phyloP scores from a whole-genome alignment of 2,113 vertebrate species.

The Halcyon senegalensis region DNA sequence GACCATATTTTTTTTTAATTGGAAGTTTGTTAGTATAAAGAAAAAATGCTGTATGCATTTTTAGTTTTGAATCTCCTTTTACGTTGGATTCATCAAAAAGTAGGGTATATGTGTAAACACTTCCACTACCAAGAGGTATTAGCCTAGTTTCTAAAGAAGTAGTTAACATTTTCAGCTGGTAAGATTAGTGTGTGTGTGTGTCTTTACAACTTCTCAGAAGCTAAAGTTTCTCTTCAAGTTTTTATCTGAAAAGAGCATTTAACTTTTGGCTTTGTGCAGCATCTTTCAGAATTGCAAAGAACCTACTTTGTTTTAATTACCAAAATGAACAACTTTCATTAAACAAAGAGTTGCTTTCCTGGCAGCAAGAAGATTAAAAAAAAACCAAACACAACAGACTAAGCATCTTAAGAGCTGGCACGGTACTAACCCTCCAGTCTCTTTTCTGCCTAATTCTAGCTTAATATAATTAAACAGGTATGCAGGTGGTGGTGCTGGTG shows the following conservation, averaged over 20 bases:
- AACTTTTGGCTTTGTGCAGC: neutral
- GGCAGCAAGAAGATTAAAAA: neutral
- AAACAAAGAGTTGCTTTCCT: neutral
- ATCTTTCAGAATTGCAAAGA: neutral
- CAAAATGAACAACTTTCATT: neutral
- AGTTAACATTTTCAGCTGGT: constrained; percentile 32
- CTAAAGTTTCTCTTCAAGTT: constrained; percentile 27
- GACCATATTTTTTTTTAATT: neutral
- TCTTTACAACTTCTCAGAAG: neutral
- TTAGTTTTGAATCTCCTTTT: constrained; percentile 35
- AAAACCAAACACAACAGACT: neutral
- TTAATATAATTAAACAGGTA: neutral
- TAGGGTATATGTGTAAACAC: constrained; percentile 15
- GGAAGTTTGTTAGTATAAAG: neutral
- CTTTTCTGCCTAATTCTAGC: neutral
- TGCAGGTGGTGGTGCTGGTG: neutral
- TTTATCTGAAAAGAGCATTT: neutral
- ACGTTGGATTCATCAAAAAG: constrained; percentile 40
- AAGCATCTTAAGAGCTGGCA: neutral
- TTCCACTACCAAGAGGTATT: constrained; percentile 46
- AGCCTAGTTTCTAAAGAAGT: constrained; percentile 33
- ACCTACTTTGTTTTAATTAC: neutral
- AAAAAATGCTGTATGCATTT: neutral
- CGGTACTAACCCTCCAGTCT: neutral
- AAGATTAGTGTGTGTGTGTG: neutral